Percentiles rank a stretch among this genome's conserved stretches.
phyloP scores from a whole-genome alignment of 2,888 invertebrate species.

The Eulithis testata region DNA sequence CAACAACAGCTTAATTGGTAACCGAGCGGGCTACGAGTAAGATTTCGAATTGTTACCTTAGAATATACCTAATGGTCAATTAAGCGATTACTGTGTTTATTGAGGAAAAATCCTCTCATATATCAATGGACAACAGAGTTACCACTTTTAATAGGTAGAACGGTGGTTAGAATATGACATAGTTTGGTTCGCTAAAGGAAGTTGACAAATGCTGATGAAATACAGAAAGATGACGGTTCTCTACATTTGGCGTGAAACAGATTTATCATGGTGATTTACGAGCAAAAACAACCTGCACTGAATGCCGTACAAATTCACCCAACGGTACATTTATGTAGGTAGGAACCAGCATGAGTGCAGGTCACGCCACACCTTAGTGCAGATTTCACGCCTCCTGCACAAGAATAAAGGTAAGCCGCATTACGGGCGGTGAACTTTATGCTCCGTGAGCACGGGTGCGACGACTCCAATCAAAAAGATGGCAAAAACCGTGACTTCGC shows the following conservation, averaged over 20 bases:
- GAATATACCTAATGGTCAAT: background rate
- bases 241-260: constrained; percentile 17
- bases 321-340: background rate
- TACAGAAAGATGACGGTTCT: constrained; percentile 15
- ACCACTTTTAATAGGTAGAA: background rate
- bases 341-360: constrained; percentile 8
- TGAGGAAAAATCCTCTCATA: background rate
- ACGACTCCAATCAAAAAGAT: constrained; percentile 27
- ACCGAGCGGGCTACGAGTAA: constrained; percentile 8
- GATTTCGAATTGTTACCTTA: constrained; percentile 1
- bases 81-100: background rate
- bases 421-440: constrained; percentile 28
- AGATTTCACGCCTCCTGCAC: constrained; percentile 29
- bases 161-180: background rate
- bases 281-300: constrained; percentile 11
- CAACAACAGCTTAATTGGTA: constrained; percentile 20
- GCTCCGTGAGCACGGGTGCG: constrained; percentile 16
- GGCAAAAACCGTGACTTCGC: constrained; percentile 26
- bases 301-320: background rate
- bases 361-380: constrained; percentile 19
- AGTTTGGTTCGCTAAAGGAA: background rate
- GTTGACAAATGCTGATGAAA: constrained; percentile 4
- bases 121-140: no score
- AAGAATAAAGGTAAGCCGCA: constrained; percentile 22
- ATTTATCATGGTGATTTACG: constrained; percentile 23